Evolutionary conservation across 2,888 invertebrate genomes (phyloP).

Genomic region (Hololepta plana): DNA sequence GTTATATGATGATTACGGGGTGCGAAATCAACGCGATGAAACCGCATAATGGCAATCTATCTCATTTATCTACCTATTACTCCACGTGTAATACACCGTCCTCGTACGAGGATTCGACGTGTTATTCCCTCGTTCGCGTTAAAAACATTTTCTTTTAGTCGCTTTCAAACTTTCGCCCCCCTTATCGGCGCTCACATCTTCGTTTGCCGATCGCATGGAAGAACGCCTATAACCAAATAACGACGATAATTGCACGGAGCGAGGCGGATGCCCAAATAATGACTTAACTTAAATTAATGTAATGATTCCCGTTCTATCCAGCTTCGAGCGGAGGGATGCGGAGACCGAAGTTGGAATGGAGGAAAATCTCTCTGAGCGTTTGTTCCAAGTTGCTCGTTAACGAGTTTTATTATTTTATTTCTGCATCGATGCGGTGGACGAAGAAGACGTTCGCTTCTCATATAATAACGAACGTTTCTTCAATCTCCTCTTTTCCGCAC

Average conservation of each 20-base stretch:
- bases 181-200: conserved; percentile 3
- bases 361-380: conserved; percentile 11
- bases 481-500: no score
- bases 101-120: no score
- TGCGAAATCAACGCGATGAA: conserved; percentile 20
- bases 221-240: conserved; percentile 18
- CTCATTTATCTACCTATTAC: conserved; percentile 24
- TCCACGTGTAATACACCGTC: no score
- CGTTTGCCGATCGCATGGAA: conserved; percentile 2
- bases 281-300: conserved; percentile 23
- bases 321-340: conserved; percentile 10
- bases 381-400: conserved; percentile 20
- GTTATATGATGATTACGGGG: conserved; percentile 19
- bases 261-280: conserved; percentile 20
- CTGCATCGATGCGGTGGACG: no score
- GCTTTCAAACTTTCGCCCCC: conserved; percentile 1
- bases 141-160: no score
- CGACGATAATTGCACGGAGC: conserved; percentile 22
- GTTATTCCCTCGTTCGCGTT: no score
- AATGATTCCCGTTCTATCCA: conserved; percentile 17
- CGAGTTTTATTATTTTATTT: conserved; percentile 16
- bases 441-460: no score
- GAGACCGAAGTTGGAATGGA: conserved; percentile 8
- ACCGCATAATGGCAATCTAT: conserved; percentile 21
- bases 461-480: no score